phyloP scores from a whole-genome alignment of 2,888 invertebrate genomes.

The Liodrosophila aerea region DNA sequence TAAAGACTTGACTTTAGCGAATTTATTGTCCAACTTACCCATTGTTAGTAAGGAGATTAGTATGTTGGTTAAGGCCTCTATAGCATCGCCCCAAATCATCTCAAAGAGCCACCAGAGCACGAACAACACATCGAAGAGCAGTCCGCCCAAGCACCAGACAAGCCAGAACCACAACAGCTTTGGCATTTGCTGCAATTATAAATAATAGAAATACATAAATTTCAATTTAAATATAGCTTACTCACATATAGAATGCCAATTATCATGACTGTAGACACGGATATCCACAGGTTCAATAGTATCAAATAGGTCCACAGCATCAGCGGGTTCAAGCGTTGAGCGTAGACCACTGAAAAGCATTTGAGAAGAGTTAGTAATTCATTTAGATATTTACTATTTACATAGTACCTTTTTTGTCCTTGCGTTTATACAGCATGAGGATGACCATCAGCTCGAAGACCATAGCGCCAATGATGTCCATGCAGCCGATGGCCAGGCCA shows the following conservation, averaged over 20 bases:
- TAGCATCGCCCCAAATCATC: conserved; percentile 45
- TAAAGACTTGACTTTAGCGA: background rate
- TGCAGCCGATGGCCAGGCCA: conserved; percentile 61
- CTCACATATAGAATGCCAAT: no score
- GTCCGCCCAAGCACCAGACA: conserved; percentile 42
- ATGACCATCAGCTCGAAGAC: conserved; percentile 59
- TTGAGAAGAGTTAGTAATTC: no score
- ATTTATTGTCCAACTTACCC: conserved; percentile 23
- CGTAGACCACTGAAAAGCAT: conserved; percentile 20
- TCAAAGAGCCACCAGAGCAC: conserved; percentile 47
- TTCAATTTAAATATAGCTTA: no score
- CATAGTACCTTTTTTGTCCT: background rate
- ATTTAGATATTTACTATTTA: background rate
- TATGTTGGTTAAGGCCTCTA: conserved; percentile 63
- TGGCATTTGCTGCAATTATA: conserved; percentile 34
- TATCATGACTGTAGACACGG: conserved; percentile 49
- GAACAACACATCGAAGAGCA: conserved; percentile 46
- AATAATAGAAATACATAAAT: background rate
- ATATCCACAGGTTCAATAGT: conserved; percentile 56
- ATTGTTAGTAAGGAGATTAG: conserved; percentile 59
- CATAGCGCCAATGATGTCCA: conserved; percentile 60
- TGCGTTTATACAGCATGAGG: conserved; percentile 24
- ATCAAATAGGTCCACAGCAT: conserved; percentile 60
- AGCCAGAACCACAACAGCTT: conserved; percentile 51
- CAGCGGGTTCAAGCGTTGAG: conserved; percentile 3